phyloP scores from a whole-genome alignment of 1,140 invertebrate species.

The Galleria mellonella region DNA sequence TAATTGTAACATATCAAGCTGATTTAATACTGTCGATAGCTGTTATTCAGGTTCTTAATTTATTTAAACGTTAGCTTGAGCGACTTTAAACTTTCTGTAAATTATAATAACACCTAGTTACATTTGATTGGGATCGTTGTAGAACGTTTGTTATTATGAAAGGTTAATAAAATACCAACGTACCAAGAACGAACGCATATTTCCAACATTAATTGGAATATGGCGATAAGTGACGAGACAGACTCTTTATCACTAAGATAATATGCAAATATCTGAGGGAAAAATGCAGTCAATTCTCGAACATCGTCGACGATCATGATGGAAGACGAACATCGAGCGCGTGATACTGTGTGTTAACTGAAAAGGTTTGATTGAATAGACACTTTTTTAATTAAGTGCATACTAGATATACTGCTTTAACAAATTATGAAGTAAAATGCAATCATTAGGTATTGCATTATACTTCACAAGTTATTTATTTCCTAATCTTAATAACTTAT shows the following conservation, averaged over 20 bases:
- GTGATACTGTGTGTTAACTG: too few relatives aligned
- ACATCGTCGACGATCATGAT: too few relatives aligned
- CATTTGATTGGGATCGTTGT: background rate
- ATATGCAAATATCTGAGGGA: constrained; percentile 29
- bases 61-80: background rate
- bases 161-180: constrained; percentile 37
- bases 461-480: too few relatives aligned
- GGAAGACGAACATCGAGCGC: too few relatives aligned
- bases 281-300: too few relatives aligned
- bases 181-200: constrained; percentile 26
- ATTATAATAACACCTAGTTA: background rate
- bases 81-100: background rate
- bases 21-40: constrained; percentile 30
- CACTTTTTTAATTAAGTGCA: too few relatives aligned
- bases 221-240: constrained; percentile 32
- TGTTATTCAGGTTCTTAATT: background rate
- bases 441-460: too few relatives aligned
- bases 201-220: constrained; percentile 48
- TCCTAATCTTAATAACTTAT: too few relatives aligned
- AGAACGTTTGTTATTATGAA: constrained; percentile 25
- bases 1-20: constrained; percentile 27
- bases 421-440: too few relatives aligned
- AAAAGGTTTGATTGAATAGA: too few relatives aligned
- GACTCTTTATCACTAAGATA: constrained; percentile 45
- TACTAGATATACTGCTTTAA: too few relatives aligned